Evolutionary conservation across 2,113 vertebrate genomes (phyloP).

Genomic region (Zosterops hypoxanthus): DNA sequence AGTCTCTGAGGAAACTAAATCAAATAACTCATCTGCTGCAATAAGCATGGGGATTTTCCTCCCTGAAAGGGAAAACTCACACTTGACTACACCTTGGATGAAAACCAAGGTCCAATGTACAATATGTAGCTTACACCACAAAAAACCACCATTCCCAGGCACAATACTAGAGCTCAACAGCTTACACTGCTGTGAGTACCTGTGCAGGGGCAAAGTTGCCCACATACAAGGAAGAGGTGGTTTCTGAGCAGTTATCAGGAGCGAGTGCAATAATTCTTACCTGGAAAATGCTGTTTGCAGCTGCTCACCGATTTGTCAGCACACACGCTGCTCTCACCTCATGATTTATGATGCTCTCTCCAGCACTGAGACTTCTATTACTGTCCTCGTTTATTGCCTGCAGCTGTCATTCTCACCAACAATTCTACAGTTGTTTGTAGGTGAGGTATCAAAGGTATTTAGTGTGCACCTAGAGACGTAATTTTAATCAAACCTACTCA

Average conservation of each 20-base stretch:
- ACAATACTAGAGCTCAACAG: neutral
- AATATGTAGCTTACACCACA: neutral
- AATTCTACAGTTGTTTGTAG: slow-evolving; percentile 72
- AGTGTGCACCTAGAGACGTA: slow-evolving; percentile 40
- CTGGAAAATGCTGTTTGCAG: slow-evolving; percentile 71
- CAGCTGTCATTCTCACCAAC: slow-evolving; percentile 77
- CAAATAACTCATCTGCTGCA: slow-evolving; percentile 1
- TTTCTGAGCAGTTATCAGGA: slow-evolving; percentile 76
- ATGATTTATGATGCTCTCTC: slow-evolving; percentile 70
- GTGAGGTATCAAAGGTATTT: slow-evolving; percentile 73
- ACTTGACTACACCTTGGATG: neutral
- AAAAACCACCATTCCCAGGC: neutral
- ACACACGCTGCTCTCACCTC: slow-evolving; percentile 45
- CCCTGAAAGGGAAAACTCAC: neutral
- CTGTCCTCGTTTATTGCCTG: slow-evolving; percentile 76
- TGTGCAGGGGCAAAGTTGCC: neutral
- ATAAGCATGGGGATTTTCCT: neutral
- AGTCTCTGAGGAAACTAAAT: slow-evolving; percentile 20
- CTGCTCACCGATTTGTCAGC: slow-evolving; percentile 67
- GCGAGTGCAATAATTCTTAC: slow-evolving; percentile 66
- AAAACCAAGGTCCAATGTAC: neutral
- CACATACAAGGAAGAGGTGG: slow-evolving; percentile 46
- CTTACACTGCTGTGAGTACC: neutral
- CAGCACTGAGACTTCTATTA: slow-evolving; percentile 69
- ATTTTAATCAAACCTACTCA: slow-evolving; percentile 58